Evolutionary conservation across 37 sponge, comb jelly and placozoan species (phyloP), one percentile per base, ranked within the genome.

Genomic region (Petrosia ficiformis): DNA sequence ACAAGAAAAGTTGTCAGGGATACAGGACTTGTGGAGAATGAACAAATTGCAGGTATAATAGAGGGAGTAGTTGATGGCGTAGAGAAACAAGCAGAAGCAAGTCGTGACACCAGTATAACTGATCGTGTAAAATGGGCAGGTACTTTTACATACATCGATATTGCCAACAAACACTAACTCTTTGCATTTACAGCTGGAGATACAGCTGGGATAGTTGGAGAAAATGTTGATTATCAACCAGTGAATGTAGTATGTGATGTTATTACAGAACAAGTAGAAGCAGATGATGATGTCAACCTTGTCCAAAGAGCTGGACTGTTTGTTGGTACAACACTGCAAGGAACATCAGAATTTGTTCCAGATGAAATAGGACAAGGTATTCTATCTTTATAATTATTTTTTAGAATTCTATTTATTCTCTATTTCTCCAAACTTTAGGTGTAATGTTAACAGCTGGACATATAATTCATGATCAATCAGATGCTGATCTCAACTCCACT

Each of bases 11-110:
- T 44, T 42, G 52, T 31, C 11, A 33, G n/a, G 22, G 22, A 10
- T 2, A 42, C 72, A 41, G 72, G 52, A 31, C 14, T 31, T 42
- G 52, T 44, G 52, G n/a, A 71, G 21, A n/a, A 29, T 71, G 72
- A 41, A 25, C 29, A 26, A 24, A 61, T 61, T 5, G 63, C 63
- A 26, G 14, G 5, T 6, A 61, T 61, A 6, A 5, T 61, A 6
- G 28, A 61, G 26, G 63, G 28, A 5, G 63, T n/a, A 26, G 63
- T 5, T 29, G 28, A 11, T 61, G 63, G 28, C 6, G 28, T 61
- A n/a, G 63, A 61, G 26, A 61, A 61, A 5, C 63, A 61, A 61
- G 63, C 22, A 22, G 63, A 61, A 6, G 28, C 28, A n/a, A 29
- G 26, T 61, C 63, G 63, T n/a, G n/a, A 61, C n/a, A 29, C 63